Evolutionary conservation across 2,797 vertebrate genomes (phyloP).

Genomic region (Phrynocephalus forsythii): DNA sequence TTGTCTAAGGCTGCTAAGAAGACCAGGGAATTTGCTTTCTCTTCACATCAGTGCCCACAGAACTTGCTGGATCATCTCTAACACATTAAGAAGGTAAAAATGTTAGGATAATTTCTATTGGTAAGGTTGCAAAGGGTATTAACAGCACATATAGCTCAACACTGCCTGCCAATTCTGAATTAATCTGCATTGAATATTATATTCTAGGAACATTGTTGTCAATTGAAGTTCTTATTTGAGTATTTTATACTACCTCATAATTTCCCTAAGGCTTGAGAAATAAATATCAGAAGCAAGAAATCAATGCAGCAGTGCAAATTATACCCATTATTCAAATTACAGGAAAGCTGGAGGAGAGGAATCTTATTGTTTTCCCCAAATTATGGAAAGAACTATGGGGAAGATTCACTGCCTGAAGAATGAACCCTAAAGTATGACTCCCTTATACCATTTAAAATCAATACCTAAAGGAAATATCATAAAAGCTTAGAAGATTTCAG

Average conservation of each 20-base stretch:
- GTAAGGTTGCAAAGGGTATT: neutral
- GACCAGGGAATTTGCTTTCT: slow-evolving; percentile 2
- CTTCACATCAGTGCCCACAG: neutral
- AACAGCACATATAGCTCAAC: neutral
- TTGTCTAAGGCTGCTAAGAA: slow-evolving; percentile 40
- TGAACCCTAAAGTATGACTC: neutral
- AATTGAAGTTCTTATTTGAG: neutral
- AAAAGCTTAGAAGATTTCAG: neutral
- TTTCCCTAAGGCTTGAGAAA: neutral
- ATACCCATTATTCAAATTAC: neutral
- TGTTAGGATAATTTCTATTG: neutral
- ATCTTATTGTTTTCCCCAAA: neutral
- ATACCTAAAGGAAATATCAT: neutral
- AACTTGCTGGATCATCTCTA: neutral
- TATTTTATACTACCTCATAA: neutral
- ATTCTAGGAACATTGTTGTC: neutral
- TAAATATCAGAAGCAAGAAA: neutral
- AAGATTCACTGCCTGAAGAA: neutral
- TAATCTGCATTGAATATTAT: neutral
- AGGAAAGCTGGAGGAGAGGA: no score
- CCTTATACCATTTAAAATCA: neutral
- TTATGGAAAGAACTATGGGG: neutral
- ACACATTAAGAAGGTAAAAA: neutral
- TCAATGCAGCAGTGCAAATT: neutral
- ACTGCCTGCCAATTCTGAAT: neutral